Base-by-base conservation (phyloP, 2,797 vertebrate species). In the Capromys pilorides region DNA sequence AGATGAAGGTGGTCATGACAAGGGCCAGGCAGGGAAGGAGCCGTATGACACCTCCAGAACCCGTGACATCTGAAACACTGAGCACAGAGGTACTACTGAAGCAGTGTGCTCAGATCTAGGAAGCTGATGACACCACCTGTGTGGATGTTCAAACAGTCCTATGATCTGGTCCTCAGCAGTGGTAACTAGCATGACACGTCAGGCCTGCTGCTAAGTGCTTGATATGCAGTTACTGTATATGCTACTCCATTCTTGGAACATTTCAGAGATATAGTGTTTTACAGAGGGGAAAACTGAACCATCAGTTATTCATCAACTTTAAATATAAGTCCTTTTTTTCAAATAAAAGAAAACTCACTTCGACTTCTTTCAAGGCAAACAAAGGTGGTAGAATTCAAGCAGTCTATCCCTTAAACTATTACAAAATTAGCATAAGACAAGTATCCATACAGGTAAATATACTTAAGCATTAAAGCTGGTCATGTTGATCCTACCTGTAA, bases 341-440 rank as follows among this genome's bases (percentile, higher is more conserved):
- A 89, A 90, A 88, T 49, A 86, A 26, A 77, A n/a, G 92, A 89
- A 93, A 81, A 75, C 16, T 39, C 54, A 85, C n/a, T 78, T 66
- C 4, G 21, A 57, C 41, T 89, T 75, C 84, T 90, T 87, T 51
- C 83, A 79, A 67, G 28, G 57, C 59, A 91, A 86, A 92, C 49
- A 21, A 57, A 75, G 73, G 18, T 31, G 18, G 54, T 36, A 28
- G 77, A 80, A 41, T 12, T 36, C 12, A 39, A 18, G 1, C 36
- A 61, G 33, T 94, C 39, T 79, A 26, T 16, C 4, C 41, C 12
- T 6, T 4, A 49, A 26, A 67, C 39, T 73, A 33, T 26, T 36
- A 6, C 54, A 80, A 49, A 61, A 51, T 62, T 33, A 24, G 12
- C 26, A 57, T 2, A 39, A 75, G 82, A 73, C 1, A 24, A 10